Percentiles rank a stretch among this genome's conserved stretches.
Evolutionary conservation across 2,113 vertebrate species (phyloP).

Genomic region (Picathartes gymnocephalus): DNA sequence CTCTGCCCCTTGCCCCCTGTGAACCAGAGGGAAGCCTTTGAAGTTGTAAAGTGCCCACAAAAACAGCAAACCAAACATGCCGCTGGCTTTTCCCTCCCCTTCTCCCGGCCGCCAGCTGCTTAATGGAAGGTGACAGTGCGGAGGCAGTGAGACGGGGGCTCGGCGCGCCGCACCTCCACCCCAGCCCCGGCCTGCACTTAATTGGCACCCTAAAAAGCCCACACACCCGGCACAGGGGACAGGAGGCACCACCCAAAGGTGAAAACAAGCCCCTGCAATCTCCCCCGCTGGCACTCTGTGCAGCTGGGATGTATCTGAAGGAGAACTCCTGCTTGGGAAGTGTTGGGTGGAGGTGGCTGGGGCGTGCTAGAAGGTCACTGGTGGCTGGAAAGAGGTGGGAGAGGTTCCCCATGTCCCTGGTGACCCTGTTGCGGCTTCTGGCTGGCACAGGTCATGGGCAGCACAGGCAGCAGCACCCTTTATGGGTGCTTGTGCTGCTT

Average conservation of each 20-base stretch:
- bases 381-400: background rate
- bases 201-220: background rate
- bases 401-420: background rate
- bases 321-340: rapidly evolving
- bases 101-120: background rate
- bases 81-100: conserved; percentile 22
- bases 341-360: background rate
- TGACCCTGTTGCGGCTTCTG: background rate
- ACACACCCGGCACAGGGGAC: background rate
- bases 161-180: background rate
- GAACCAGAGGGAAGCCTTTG: conserved; percentile 62
- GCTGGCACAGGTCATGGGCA: background rate
- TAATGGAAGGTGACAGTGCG: conserved; percentile 7
- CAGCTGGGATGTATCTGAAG: rapidly evolving
- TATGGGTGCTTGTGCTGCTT: background rate
- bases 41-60: conserved; percentile 37
- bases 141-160: background rate
- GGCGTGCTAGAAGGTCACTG: background rate
- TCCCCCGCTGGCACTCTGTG: background rate
- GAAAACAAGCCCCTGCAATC: background rate
- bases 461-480: background rate
- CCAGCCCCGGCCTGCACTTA: background rate
- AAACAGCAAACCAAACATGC: conserved; percentile 48
- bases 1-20: conserved; percentile 58
- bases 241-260: rapidly evolving